Percentiles rank a stretch among this genome's conserved stretches.
Evolutionary conservation across 2,797 vertebrate genomes (phyloP).

Genomic region (Crenichthys baileyi): DNA sequence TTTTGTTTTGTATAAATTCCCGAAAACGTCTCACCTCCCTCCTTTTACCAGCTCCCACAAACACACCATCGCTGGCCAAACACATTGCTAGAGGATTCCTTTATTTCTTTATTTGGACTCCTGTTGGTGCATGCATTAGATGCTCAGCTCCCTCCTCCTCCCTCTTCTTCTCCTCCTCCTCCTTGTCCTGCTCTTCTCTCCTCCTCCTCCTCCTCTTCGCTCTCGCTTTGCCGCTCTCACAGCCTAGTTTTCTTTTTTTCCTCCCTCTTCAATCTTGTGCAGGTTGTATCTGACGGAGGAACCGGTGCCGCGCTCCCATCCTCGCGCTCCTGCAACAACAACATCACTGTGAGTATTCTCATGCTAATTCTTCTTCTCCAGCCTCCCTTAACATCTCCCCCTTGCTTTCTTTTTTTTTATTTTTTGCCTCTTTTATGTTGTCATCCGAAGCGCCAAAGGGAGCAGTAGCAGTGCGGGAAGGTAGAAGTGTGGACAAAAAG

Average conservation of each 20-base stretch:
- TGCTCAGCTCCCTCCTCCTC: conserved; percentile 69
- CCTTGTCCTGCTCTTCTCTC: conserved; percentile 60
- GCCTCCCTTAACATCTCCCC: conserved; percentile 24
- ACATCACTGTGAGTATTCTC: conserved; percentile 82
- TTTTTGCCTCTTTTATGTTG: conserved; percentile 60
- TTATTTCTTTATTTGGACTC: conserved; percentile 77
- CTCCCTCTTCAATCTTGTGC: conserved; percentile 68
- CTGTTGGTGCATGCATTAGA: conserved; percentile 73
- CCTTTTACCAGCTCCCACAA: conserved; percentile 32
- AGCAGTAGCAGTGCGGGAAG: conserved; percentile 40
- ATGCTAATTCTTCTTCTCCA: conserved; percentile 65
- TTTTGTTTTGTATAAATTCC: conserved; percentile 42
- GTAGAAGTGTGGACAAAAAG: conserved; percentile 50
- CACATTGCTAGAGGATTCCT: conserved; percentile 67
- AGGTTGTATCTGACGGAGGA: conserved; percentile 78
- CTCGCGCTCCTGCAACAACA: conserved; percentile 69
- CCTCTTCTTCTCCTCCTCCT: conserved; percentile 54
- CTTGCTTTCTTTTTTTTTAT: conserved; percentile 5
- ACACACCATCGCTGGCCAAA: conserved; percentile 40
- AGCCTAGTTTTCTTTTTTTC: conserved; percentile 66
- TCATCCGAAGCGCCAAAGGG: conserved; percentile 46
- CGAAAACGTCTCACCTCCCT: conserved; percentile 61
- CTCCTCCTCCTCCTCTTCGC: conserved; percentile 56
- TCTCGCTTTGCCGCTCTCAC: conserved; percentile 69
- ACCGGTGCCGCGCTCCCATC: conserved; percentile 67